Conservation (phyloP, 2,888 invertebrate species). For the Byasa hedistus region DNA sequence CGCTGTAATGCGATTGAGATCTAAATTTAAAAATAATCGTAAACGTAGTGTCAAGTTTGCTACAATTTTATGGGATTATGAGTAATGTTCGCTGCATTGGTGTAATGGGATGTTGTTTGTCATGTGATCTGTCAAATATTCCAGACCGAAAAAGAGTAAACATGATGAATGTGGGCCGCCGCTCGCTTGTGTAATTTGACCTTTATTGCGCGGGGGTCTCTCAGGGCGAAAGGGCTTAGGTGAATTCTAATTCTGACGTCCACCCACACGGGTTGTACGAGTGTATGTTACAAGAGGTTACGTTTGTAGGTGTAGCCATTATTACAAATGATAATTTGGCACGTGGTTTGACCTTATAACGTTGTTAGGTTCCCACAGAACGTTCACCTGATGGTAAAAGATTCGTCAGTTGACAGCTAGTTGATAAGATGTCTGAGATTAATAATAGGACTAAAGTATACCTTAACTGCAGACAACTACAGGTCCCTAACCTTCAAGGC, state of each 20-base stretch:
- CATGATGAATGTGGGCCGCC: slow-evolving; percentile 21
- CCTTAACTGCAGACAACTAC: no score
- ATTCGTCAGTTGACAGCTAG: no score
- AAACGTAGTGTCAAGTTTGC: neutral
- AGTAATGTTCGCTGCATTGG: neutral
- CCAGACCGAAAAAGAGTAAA: slow-evolving; percentile 12
- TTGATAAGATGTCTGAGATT: no score
- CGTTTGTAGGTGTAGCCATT: slow-evolving; percentile 8
- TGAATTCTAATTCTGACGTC: slow-evolving; percentile 25
- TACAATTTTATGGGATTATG: neutral
- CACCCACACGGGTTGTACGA: slow-evolving; percentile 21
- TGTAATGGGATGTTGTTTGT: slow-evolving; percentile 16
- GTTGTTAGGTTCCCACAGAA: no score
- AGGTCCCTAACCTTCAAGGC: no score
- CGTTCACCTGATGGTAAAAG: no score
- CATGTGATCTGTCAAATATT: slow-evolving; percentile 21
- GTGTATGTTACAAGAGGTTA: slow-evolving; percentile 9
- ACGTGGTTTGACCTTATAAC: slow-evolving; percentile 2
- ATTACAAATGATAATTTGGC: slow-evolving; percentile 17
- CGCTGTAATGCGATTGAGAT: neutral
- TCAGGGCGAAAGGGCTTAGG: slow-evolving; percentile 25
- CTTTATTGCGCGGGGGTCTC: slow-evolving; percentile 25
- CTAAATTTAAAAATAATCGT: neutral
- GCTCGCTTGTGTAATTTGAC: slow-evolving; percentile 25
- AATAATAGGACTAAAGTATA: no score